These are phyloP conservation scores for Brachionichthys hirsutus DNA, from an alignment of 2,113 vertebrate species.

Conservation along the genomic window DNA sequence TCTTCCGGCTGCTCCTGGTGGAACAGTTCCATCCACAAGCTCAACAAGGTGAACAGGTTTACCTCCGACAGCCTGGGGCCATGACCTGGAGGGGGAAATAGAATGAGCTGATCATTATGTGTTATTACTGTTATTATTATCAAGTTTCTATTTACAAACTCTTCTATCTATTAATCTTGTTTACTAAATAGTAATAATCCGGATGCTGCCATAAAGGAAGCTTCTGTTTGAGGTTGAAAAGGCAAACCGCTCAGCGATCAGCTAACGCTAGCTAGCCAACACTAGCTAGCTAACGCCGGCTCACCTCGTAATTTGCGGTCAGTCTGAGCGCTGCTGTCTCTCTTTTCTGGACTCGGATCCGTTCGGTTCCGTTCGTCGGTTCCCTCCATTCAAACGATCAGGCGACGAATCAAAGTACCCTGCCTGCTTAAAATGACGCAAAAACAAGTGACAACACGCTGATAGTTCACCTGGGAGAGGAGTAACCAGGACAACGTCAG, in stretches of 20 bases:
- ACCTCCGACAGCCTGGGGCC: slow-evolving; percentile 89
- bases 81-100: slow-evolving; percentile 75
- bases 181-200: too few relatives aligned
- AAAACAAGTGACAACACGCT: fast-evolving
- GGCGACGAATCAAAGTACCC: too few relatives aligned
- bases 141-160: too few relatives aligned
- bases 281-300: too few relatives aligned
- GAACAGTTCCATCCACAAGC: slow-evolving; percentile 96
- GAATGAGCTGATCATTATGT: too few relatives aligned
- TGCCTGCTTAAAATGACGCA: not conserved
- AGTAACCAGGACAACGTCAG: not conserved
- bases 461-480: not conserved
- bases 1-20: slow-evolving; percentile 69
- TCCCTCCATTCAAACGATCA: slow-evolving; percentile 56
- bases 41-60: slow-evolving; percentile 91
- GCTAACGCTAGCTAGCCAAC: too few relatives aligned
- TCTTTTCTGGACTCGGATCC: slow-evolving; percentile 27
- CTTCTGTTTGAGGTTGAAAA: too few relatives aligned
- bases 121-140: too few relatives aligned
- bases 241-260: not conserved
- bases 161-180: too few relatives aligned
- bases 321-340: slow-evolving; percentile 64
- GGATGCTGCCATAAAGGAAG: too few relatives aligned
- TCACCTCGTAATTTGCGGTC: slow-evolving; percentile 73
- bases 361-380: slow-evolving; percentile 9